Conservation (phyloP, 2,113 vertebrate genomes). For the Albula glossodonta region DNA sequence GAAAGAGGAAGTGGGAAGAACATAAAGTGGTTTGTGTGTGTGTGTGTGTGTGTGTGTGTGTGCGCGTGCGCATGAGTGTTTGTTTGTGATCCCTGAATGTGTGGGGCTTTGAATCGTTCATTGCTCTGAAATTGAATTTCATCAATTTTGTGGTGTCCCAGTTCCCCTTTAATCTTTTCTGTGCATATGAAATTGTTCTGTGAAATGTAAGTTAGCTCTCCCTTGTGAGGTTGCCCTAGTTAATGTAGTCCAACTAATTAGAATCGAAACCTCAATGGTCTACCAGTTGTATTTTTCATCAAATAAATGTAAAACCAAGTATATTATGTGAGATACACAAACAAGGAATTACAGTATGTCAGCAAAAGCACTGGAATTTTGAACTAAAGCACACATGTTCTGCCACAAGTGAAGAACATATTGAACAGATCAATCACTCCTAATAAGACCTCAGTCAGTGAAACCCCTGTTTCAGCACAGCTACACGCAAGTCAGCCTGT, state of each 20-base stretch:
- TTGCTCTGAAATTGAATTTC: background rate
- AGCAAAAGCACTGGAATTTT: background rate
- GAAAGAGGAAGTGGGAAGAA: background rate
- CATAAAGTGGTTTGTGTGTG: background rate
- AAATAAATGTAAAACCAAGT: slow-evolving; percentile 44
- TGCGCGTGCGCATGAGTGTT: background rate
- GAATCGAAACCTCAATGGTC: slow-evolving; percentile 39
- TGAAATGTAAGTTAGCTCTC: slow-evolving; percentile 42
- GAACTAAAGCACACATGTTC: background rate
- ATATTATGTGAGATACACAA: background rate
- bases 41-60: background rate
- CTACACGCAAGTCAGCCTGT: background rate
- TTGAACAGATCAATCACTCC: background rate
- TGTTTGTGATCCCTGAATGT: background rate
- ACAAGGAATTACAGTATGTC: background rate
- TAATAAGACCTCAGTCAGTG: background rate
- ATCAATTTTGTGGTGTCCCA: slow-evolving; percentile 7
- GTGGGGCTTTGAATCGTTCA: background rate
- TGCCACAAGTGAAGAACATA: background rate
- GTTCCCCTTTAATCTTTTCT: slow-evolving; percentile 64
- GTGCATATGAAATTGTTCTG: slow-evolving; percentile 59
- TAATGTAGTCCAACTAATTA: slow-evolving; percentile 59
- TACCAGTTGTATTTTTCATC: slow-evolving; percentile 27
- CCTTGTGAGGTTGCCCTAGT: slow-evolving; percentile 48
- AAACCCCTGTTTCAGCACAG: background rate